A percentile compares a stretch with the other conserved stretches of the same genome.
Conservation (phyloP, 2,888 invertebrate genomes). For the Pseudolycoriella hygida region DNA sequence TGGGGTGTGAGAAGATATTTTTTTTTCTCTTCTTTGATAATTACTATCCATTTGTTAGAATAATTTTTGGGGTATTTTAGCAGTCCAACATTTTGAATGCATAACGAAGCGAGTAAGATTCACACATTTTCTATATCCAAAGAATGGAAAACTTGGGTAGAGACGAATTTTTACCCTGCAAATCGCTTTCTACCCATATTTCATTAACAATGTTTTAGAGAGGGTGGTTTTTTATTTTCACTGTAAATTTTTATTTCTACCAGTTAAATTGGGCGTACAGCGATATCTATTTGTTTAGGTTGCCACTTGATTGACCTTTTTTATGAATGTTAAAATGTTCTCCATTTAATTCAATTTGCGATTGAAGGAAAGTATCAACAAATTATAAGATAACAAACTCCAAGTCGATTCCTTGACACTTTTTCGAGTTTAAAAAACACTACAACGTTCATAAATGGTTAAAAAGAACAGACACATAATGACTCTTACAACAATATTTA, state of each 20-base stretch:
- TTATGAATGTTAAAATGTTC: conserved; percentile 4
- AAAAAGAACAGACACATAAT: too few relatives aligned
- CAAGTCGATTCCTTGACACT: too few relatives aligned
- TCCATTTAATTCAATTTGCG: not conserved
- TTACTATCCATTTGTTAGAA: conserved; percentile 1
- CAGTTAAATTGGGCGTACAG: conserved; percentile 3
- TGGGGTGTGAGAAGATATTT: not conserved
- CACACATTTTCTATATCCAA: too few relatives aligned
- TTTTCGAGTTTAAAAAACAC: too few relatives aligned
- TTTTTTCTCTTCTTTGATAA: conserved; percentile 3
- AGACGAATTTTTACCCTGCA: too few relatives aligned
- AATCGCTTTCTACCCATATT: too few relatives aligned
- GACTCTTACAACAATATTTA: too few relatives aligned
- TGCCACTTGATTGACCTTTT: conserved; percentile 4
- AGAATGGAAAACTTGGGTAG: too few relatives aligned
- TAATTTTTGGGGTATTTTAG: not conserved
- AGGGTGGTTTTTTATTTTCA: conserved; percentile 1
- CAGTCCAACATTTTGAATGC: too few relatives aligned
- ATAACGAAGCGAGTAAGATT: too few relatives aligned
- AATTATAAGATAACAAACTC: not conserved
- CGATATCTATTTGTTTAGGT: conserved; percentile 4
- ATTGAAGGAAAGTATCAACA: not conserved
- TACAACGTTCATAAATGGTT: too few relatives aligned
- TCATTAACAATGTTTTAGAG: not conserved
- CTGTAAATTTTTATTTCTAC: not conserved